Conservation (phyloP, 2,113 vertebrate species). For the Gallinago media region DNA sequence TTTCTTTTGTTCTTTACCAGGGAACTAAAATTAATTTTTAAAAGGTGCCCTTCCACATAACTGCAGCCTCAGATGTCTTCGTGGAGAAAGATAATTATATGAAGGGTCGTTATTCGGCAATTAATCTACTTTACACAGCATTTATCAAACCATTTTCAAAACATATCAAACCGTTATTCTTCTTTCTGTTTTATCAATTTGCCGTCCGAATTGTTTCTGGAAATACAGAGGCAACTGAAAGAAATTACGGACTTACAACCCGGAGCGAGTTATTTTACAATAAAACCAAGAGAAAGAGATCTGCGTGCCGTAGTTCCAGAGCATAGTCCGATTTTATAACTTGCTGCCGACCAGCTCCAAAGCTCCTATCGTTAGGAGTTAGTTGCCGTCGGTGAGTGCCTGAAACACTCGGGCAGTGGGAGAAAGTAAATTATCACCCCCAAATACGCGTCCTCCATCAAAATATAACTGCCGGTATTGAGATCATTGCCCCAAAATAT, state of each 20-base stretch:
- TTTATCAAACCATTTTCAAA: neutral
- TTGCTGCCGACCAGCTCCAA: neutral
- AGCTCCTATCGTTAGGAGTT: neutral
- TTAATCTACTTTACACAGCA: neutral
- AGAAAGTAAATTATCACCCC: neutral
- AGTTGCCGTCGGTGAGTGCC: neutral
- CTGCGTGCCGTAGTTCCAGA: no score
- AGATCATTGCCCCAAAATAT: neutral
- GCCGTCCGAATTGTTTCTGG: neutral
- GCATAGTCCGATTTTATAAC: neutral
- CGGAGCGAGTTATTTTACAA: rapidly evolving
- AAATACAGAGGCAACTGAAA: neutral
- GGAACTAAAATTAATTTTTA: neutral
- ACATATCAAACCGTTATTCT: neutral
- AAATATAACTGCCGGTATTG: neutral
- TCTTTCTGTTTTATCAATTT: neutral
- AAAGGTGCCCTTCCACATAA: neutral
- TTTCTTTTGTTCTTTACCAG: neutral
- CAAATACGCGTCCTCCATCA: neutral
- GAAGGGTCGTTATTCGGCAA: neutral
- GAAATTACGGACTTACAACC: neutral
- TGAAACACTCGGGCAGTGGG: rapidly evolving
- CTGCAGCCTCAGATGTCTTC: neutral
- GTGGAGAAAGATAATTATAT: neutral
- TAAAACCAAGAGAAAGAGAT: neutral